Base-by-base conservation (phyloP, 2,113 vertebrate genomes). In the Halcyon senegalensis region DNA sequence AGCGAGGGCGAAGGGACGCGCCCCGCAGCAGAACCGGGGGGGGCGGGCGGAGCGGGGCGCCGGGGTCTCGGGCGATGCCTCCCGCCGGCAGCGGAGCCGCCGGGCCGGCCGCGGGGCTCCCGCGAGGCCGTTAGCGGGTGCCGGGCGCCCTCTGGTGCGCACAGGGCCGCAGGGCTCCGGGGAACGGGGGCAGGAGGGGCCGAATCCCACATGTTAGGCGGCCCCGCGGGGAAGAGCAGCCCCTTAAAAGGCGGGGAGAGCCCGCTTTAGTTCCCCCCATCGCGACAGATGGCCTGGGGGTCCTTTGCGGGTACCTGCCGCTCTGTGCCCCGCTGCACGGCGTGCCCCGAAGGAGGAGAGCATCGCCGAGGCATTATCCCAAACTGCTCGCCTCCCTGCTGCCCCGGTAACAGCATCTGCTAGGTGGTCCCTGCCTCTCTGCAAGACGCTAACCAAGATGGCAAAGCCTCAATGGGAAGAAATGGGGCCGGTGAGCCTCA, bases 131-230 rank as follows among this genome's bases (percentile, higher is more conserved):
- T 87, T 87, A 69, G 95, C 79, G 94, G 78, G 83, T 25, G 16
- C 89, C 75, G 94, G 95, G 95, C 95, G 95, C 95, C 95, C 94
- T 94, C 96, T 96, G 27, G 81, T 95, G 96, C 68, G 94, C 87
- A 14, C 50, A 37, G 53, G 35, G 81, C 5, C 35, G 90, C 82
- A 96, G 84, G 59, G 68, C 76, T 74, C 83, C 46, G 55, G 33
- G 41, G 18, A 17, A 64, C 27, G 16, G 62, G 62, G n/a, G 10
- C 4, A 5, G 27, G 1, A 17, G 15, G 10, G 21, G 2, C 2
- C 13, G 74, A 16, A 13, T 30, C 23, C 44, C n/a, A 12, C 18
- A 18, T 6, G 16, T 28, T 18, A 21, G 46, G 44, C 44, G 11
- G 66, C 23, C 21, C 44, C 44, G 43, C n/a, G 44, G 66, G 27